These are phyloP conservation scores for Pseudomyrmex gracilis DNA, from an alignment of 1,140 invertebrate species.

Conservation along the genomic window DNA sequence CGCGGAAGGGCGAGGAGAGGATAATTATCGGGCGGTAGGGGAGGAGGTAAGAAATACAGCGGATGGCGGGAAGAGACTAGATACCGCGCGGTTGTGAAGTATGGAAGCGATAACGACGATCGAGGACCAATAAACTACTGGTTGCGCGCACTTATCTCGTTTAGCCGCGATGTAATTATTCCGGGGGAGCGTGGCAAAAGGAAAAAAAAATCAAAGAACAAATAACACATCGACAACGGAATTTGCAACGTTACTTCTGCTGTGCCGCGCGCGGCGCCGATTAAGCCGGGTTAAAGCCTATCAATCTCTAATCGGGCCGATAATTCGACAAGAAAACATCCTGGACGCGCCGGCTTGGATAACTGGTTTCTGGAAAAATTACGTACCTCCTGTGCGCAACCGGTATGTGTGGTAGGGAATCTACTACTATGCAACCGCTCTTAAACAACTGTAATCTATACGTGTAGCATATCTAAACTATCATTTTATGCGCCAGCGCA, in stretches of 20 bases:
- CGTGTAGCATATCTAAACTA: constrained; percentile 39
- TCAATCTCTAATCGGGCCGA: constrained; percentile 48
- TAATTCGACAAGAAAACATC: constrained; percentile 53
- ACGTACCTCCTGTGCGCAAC: constrained; percentile 1
- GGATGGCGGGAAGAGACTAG: constrained; percentile 61
- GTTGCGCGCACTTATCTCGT: constrained; percentile 55
- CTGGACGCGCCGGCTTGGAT: constrained; percentile 29
- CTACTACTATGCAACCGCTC: constrained; percentile 8
- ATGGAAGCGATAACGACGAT: constrained; percentile 67
- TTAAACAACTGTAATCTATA: constrained; percentile 36
- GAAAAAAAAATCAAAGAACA: constrained; percentile 17
- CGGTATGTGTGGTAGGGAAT: background rate
- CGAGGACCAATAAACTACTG: constrained; percentile 63
- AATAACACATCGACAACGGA: constrained; percentile 39
- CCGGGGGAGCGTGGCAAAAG: background rate
- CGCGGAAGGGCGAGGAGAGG: constrained; percentile 19
- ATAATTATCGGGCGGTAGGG: constrained; percentile 59
- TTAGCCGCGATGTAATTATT: constrained; percentile 66
- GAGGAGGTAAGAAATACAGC: constrained; percentile 14
- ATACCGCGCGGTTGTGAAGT: constrained; percentile 65
- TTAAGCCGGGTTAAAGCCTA: constrained; percentile 44
- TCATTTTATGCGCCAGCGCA: constrained; percentile 20
- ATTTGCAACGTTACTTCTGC: constrained; percentile 44
- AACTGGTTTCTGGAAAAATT: constrained; percentile 54
- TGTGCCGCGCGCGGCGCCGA: constrained; percentile 16